Evolutionary conservation across 1,140 invertebrate species (phyloP), one percentile per base, ranked within the genome.

Genomic region (Eriocheir sinensis): DNA sequence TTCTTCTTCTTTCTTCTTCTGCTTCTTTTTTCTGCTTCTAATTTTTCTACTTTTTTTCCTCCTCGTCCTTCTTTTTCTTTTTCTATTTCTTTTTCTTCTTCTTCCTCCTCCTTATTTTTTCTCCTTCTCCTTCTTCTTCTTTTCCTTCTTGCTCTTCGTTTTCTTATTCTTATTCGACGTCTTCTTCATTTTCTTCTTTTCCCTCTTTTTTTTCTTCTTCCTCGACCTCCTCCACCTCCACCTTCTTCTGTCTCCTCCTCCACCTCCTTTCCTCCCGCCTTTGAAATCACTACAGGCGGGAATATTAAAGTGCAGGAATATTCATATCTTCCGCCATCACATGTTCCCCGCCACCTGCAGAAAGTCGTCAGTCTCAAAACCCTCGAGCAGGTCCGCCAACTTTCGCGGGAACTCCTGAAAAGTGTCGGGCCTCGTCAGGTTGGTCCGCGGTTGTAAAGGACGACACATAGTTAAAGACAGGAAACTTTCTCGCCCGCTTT

Each of bases 301-400:
- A 90, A 90, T 90, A 90, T 90, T 90, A 72, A 90, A 36, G 89
- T 34, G 48, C 60, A 36, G 53, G 60, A 90, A 72, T 90, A 90
- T 90, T 90, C 89, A 90, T 90, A 90, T 72, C 60, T 90, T 90
- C 89, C 89, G 89, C 89, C 48, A 90, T 90, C 89, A 90, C 21
- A 90, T 90, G 48, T 90, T 90, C 60, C 48, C 17, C 89, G 89
- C 48, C 53, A 72, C 89, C 89, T 90, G 89, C 34, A 72, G 85
- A 72, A 90, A 90, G 89, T 90, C 89, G 53, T 53, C 48, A 53
- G 89, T 38, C 89, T 90, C 48, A 72, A 72, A 90, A 90, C 89
- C 60, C 30, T 72, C 32, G 48, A 41, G 21, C n/a, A 90, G 48
- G 89, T 72, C 89, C 60, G 53, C 3, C 85, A 40, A 88, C 38